Conservation (phyloP, 2,113 vertebrate genomes). For the Pygoscelis antarcticus region DNA sequence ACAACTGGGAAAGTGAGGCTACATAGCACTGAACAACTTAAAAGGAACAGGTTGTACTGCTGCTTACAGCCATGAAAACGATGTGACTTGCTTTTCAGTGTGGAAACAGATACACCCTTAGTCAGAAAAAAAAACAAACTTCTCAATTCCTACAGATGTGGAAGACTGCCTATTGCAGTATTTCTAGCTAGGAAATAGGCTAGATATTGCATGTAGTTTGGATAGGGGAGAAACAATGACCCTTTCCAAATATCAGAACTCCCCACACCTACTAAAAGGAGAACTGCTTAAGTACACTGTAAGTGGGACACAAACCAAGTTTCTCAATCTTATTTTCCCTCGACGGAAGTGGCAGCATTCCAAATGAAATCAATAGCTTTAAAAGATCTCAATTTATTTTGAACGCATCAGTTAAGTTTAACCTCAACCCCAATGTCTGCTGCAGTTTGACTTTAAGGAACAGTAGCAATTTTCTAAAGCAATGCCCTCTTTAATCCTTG, state of each 20-base stretch:
- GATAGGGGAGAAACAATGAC: background rate
- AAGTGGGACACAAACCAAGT: background rate
- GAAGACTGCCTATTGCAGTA: background rate
- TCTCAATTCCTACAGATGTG: background rate
- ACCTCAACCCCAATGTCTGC: background rate
- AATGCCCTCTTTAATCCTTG: background rate
- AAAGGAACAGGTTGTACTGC: background rate
- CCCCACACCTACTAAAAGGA: background rate
- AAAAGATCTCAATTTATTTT: background rate
- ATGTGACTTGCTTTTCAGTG: background rate
- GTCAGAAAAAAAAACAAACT: background rate
- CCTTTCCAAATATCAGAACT: background rate
- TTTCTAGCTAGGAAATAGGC: background rate
- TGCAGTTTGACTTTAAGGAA: background rate
- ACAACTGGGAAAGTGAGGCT: background rate
- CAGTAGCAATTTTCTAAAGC: background rate
- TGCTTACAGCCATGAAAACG: background rate
- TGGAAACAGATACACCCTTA: background rate
- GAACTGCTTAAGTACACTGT: background rate
- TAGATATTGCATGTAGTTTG: background rate
- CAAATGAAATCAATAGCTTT: background rate
- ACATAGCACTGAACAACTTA: background rate
- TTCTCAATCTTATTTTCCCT: background rate
- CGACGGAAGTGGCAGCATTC: background rate
- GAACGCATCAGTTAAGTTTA: fast-evolving